Percentiles rank a stretch among this genome's conserved stretches.
phyloP scores from a whole-genome alignment of 1,140 invertebrate species.

The Gonioctena quinquepunctata region DNA sequence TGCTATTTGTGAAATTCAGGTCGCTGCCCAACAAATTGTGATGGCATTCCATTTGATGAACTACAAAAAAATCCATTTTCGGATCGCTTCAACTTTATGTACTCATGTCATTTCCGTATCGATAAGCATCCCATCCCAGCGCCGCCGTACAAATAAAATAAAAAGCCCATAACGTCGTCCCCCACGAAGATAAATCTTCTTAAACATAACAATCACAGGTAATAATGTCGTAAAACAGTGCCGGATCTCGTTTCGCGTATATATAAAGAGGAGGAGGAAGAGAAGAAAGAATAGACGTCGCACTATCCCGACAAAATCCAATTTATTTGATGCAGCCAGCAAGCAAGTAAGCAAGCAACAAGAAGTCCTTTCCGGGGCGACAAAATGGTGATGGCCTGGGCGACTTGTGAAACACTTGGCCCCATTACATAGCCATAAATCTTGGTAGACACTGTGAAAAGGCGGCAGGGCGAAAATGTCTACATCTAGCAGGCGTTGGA shows the following conservation, averaged over 20 bases:
- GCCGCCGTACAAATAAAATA: conserved; percentile 32
- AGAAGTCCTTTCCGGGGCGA: conserved; percentile 34
- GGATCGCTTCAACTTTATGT: background rate
- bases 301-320: conserved; percentile 40
- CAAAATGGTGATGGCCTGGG: conserved; percentile 54
- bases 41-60: no score
- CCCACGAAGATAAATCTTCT: conserved; percentile 45
- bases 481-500: conserved; percentile 36
- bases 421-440: conserved; percentile 57
- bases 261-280: conserved; percentile 37
- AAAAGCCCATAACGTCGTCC: conserved; percentile 37
- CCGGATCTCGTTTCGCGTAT: conserved; percentile 38
- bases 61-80: background rate
- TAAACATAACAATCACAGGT: conserved; percentile 55
- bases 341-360: conserved; percentile 31
- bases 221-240: conserved; percentile 54
- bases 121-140: conserved; percentile 8
- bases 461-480: conserved; percentile 38
- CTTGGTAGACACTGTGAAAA: conserved; percentile 28
- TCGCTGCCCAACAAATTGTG: no score
- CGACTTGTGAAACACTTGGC: conserved; percentile 55
- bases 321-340: conserved; percentile 51
- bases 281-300: conserved; percentile 22
- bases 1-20: no score
- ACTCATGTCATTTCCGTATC: background rate